Base-by-base conservation (phyloP, 2,113 vertebrate genomes). In the Hemichromis elongatus region DNA sequence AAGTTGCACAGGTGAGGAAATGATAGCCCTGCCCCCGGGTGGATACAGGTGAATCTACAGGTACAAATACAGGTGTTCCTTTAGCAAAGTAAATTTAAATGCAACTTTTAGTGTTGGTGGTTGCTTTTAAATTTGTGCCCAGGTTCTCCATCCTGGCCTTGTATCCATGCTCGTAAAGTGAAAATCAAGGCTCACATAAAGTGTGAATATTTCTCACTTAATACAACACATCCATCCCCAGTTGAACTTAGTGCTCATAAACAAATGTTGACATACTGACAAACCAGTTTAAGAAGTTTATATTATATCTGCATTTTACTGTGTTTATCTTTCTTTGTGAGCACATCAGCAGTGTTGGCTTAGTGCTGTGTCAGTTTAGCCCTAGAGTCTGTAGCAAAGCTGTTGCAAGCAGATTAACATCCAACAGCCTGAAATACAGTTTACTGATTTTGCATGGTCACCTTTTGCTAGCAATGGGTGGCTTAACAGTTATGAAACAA, bases 291-390 rank as follows among this genome's bases (percentile, higher is more conserved):
- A 70, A 7, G 13, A 26, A 70, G 14, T 1, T 47, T 21, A 70
- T 14, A 70, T 70, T 73, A 73, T 73, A 73, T 24, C 42, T 28
- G 14, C 45, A 24, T 73, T 47, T 47, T 28, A 73, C 14, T 47
- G 19, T 73, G 68, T 73, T 42, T 68, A 40, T 42, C 63, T 42
- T 73, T 73, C 24, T 28, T 73, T 73, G 40, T 73, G 66, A 47
- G 40, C 40, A 73, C 1, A 73, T 47, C 40, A 73, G 45, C 24
- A 47, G 21, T 73, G 40, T 28, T 73, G 1, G 5, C 13, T 45
- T 45, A 73, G 40, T 28, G 40, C 40, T 73, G 40, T 28, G 40
- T 47, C 40, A 73, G 40, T 70, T 28, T 13, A 70, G 21, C 21
- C 12, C 26, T 26, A 42, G n/a, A 68, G n/a, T 45, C 63, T 26